A percentile compares a stretch with the other conserved stretches of the same genome.
These are phyloP conservation scores for Orestias chungarensis DNA, from an alignment of 2,797 vertebrate species.

Conservation along the genomic window DNA sequence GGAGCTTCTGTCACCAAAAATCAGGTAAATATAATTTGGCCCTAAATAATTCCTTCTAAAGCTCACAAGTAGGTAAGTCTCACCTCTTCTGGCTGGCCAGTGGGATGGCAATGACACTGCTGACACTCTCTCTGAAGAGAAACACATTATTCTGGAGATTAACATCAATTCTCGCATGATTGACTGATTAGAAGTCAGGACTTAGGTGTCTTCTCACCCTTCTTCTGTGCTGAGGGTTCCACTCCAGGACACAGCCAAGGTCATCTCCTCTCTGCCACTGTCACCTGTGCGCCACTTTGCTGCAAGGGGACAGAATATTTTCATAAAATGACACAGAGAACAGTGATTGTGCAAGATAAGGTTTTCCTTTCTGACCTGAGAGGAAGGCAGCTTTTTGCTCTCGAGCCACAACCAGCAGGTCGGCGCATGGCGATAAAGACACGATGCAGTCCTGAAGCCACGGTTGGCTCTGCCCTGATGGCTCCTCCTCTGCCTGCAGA, in stretches of 20 bases:
- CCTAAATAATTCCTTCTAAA: not conserved
- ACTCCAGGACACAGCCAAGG: conserved; percentile 91
- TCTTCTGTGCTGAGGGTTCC: conserved; percentile 90
- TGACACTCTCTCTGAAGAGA: conserved; percentile 88
- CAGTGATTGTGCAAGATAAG: not conserved
- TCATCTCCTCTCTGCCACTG: conserved; percentile 93
- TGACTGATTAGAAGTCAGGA: not conserved
- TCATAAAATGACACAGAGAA: not conserved
- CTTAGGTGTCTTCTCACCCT: conserved; percentile 78
- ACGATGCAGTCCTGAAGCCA: conserved; percentile 95
- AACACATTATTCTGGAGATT: conserved; percentile 14
- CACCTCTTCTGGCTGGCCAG: conserved; percentile 98
- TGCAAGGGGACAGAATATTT: conserved; percentile 32
- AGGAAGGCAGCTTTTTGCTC: conserved; percentile 94
- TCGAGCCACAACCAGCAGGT: conserved; percentile 92
- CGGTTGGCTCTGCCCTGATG: conserved; percentile 71
- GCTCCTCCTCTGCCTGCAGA: conserved; percentile 84
- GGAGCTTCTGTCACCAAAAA: conserved; percentile 85
- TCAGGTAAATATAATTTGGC: not conserved
- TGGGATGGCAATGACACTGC: conserved; percentile 91
- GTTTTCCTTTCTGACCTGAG: conserved; percentile 82
- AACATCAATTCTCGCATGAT: too few species aligned
- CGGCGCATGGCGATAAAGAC: conserved; percentile 93
- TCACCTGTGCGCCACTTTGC: conserved; percentile 93
- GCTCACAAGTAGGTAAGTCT: conserved; percentile 20